phyloP scores from a whole-genome alignment of 2,888 invertebrate genomes.

The Crematogaster levior region DNA sequence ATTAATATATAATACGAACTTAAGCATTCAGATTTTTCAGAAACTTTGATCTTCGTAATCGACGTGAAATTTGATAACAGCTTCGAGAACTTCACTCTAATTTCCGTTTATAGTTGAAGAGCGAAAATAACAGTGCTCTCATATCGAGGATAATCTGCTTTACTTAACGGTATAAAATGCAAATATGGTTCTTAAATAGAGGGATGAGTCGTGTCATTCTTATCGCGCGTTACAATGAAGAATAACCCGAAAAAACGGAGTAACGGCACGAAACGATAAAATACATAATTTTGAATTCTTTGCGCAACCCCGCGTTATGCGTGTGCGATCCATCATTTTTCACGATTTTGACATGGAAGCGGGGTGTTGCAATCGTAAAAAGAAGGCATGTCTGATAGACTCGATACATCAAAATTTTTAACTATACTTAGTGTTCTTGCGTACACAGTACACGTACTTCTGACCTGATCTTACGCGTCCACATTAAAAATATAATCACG shows the following conservation, averaged over 20 bases:
- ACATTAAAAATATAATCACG: not conserved
- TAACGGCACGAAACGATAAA: conserved; percentile 21
- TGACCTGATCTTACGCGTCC: not conserved
- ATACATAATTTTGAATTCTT: conserved; percentile 44
- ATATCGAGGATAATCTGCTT: not conserved
- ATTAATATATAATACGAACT: not conserved
- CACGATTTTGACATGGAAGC: not conserved
- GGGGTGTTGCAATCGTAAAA: not conserved
- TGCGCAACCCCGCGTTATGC: conserved; percentile 4
- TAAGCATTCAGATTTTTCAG: not conserved
- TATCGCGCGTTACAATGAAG: conserved; percentile 27
- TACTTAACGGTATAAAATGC: not conserved
- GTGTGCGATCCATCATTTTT: conserved; percentile 20
- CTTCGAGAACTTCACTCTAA: not conserved
- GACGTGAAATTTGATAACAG: not conserved
- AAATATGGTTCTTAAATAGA: not conserved
- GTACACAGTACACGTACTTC: not conserved
- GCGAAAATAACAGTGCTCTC: not conserved
- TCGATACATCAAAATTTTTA: not conserved
- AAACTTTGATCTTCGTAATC: not conserved
- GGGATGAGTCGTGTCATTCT: not conserved
- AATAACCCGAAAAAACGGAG: conserved; percentile 19
- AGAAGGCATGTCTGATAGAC: not conserved
- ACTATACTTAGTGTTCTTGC: not conserved
- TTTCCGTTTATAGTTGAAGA: not conserved